Evolutionary conservation across 2,113 vertebrate genomes (phyloP), one percentile per base, ranked within the genome.

Genomic region (Stomatorhinus ivindoensis): DNA sequence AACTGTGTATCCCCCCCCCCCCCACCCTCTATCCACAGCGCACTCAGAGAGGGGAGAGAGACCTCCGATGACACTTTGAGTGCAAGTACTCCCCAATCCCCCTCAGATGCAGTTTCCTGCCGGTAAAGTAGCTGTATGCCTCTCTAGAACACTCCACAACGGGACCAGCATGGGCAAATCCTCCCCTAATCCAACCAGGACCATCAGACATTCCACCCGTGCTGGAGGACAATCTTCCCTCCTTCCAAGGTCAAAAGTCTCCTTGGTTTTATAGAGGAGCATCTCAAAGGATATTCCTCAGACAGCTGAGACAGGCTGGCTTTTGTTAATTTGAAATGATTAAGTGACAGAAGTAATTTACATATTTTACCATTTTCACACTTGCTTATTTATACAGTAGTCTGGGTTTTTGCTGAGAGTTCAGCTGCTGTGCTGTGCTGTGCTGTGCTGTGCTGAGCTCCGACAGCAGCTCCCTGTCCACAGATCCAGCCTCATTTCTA

Each of bases 311-410:
- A 80, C 27, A 42, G 13, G 15, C 35, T 6, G 35, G 42, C 42
- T 85, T 85, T 47, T 46, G n/a, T 85, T 48, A 85, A 85, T 85
- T 47, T 46, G 21, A 85, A 48, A n/a, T 46, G 47, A 24, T 46
- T 85, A 46, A 85, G 82, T 39, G 39, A 46, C 82, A 85, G 39
- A 46, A 85, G 46, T 42, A 85, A 47, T 85, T 85, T 85, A 48
- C 46, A 47, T 85, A 85, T 47, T 48, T 85, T 85, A 42, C 82
- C 82, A 85, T 85, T 85, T 80, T 80, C 35, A 80, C 73, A 39
- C 15, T 19, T 80, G 73, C 73, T 80, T 80, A 76, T 76, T 35
- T 39, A 80, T 80, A 42, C 31, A 80, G 35, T 19, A 42, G 27
- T 31, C 69, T 76, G 69, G 39, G 82, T 11, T 85, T 85, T 47